Base-by-base conservation (phyloP, 2,888 invertebrate species). In the Rotaria socialis region DNA sequence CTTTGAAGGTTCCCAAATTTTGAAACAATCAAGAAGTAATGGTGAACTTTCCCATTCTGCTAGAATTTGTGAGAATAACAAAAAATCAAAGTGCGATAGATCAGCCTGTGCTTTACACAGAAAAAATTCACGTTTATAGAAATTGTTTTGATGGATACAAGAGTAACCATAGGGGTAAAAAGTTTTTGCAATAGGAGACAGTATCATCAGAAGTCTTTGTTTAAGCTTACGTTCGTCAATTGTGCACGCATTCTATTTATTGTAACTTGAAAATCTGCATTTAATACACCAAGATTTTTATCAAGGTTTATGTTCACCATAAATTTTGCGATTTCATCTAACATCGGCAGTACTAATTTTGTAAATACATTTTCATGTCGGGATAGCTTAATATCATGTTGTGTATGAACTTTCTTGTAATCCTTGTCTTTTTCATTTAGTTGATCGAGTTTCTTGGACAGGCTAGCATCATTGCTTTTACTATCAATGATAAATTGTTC, bases 121-220 rank as follows among this genome's bases (percentile, higher is more conserved):
- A 47, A 43, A 80, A 47, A 3, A 0, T n/a, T 47, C 47, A 1
- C 47, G 47, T 10, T 22, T 8, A 24, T 2, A 4, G 4, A 47
- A 1, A 4, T 0, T 24, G 0, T 24, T 47, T 11, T 0, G 0
- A n/a, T 43, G 0, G 5, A 22, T 55, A 47, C 47, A 47, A 11
- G 47, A 47, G 24, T 47, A 80, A 47, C n/a, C n/a, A n/a, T n/a
- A 80, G 47, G n/a, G 80, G 80, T 2, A n/a, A 3, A 47, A 47
- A 0, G 47, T n/a, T n/a, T n/a, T n/a, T n/a, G n/a, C 24, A 5
- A 2, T 0, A 55, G 55, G 22, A 22, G n/a, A n/a, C n/a, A 55
- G 22, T 22, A 0, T 0, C 55, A 55, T 55, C 47, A 47, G 24
- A 47, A 80, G 5, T 80, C n/a, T 80, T 80, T 80, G 24, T n/a